phyloP scores from a whole-genome alignment of 2,888 invertebrate genomes.

The Tenthredo amoena region DNA sequence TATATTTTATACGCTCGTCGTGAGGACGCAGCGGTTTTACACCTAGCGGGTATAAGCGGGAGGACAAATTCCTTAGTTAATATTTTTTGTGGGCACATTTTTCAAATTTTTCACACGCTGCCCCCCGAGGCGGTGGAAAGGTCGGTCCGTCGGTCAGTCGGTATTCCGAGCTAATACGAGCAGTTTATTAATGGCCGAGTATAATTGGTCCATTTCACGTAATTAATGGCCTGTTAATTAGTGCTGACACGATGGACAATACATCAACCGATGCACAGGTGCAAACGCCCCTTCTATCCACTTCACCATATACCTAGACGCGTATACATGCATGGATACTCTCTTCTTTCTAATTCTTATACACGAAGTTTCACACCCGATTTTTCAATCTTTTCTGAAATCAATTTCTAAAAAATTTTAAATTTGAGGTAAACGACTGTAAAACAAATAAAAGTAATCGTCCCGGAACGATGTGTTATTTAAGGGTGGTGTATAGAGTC shows the following conservation, averaged over 20 bases:
- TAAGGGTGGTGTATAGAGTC: not conserved
- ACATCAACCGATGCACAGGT: slow-evolving; percentile 62
- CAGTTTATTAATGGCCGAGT: slow-evolving; percentile 66
- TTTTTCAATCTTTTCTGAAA: not conserved
- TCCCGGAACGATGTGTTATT: not conserved
- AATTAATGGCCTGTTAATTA: slow-evolving; percentile 71
- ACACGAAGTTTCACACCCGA: not conserved
- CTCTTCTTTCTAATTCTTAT: not conserved
- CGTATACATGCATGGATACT: not conserved
- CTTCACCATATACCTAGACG: not conserved
- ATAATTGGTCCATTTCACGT: slow-evolving; percentile 69
- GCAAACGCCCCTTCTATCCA: slow-evolving; percentile 54
- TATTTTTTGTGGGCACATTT: slow-evolving; percentile 45
- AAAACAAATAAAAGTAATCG: not conserved
- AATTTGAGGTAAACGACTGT: not conserved
- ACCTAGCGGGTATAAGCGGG: not conserved
- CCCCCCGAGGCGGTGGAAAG: slow-evolving; percentile 40
- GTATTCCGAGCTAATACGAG: slow-evolving; percentile 54
- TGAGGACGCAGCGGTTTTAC: not conserved
- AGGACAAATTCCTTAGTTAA: slow-evolving; percentile 46
- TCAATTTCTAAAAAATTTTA: not conserved
- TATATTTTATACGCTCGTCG: not conserved
- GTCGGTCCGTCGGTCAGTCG: slow-evolving; percentile 51
- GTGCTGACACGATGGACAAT: slow-evolving; percentile 66
- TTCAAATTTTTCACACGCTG: slow-evolving; percentile 52